Conservation (phyloP, 2,797 vertebrate genomes). For the Squalus acanthias region DNA sequence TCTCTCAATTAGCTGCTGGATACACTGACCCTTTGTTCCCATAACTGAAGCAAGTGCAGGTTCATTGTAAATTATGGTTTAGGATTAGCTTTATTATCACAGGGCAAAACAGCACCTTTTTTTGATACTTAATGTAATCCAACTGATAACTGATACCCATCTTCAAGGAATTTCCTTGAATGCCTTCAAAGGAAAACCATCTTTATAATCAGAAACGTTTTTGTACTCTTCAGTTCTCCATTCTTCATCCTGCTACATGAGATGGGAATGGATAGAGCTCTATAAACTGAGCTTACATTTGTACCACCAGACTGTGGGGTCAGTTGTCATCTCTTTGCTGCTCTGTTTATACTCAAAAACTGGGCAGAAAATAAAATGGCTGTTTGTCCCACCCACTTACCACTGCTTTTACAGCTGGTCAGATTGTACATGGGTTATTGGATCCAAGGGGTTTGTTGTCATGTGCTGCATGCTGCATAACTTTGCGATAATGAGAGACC, state of each 20-base stretch:
- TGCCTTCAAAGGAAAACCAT: neutral
- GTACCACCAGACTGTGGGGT: neutral
- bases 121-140: constrained; percentile 15
- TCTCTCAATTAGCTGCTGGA: neutral
- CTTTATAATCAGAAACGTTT: neutral
- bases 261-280: neutral
- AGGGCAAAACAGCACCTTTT: neutral
- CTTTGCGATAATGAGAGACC: neutral
- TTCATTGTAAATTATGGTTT: constrained; percentile 29
- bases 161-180: neutral
- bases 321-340: constrained; percentile 9
- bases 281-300: neutral
- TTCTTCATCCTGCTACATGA: neutral
- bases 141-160: constrained; percentile 25
- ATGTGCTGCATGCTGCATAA: neutral
- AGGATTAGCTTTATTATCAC: constrained; percentile 13
- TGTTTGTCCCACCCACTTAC: neutral
- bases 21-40: constrained; percentile 25
- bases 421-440: neutral
- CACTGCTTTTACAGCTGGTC: neutral
- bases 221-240: neutral
- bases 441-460: neutral
- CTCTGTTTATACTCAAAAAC: neutral
- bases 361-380: neutral
- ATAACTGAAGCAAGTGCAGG: constrained; percentile 25